phyloP scores from a whole-genome alignment of 2,888 invertebrate genomes.

The Dione vanillae region DNA sequence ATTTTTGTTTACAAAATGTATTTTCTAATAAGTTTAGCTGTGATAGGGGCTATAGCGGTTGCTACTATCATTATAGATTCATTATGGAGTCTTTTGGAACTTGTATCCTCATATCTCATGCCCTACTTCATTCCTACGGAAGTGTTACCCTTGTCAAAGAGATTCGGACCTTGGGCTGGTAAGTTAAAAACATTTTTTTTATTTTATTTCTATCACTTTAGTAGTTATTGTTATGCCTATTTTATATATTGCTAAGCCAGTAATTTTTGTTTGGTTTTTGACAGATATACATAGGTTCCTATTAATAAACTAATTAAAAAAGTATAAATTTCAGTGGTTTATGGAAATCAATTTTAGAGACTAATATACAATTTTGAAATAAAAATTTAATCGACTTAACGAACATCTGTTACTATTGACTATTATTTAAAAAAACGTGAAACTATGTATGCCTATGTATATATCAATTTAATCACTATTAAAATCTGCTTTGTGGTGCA shows the following conservation, averaged over 20 bases:
- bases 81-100: conserved; percentile 85
- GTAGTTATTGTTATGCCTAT: neutral
- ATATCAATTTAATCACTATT: too few relatives aligned
- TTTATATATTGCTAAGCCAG: too few relatives aligned
- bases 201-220: neutral
- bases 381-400: too few relatives aligned
- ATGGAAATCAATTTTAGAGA: too few relatives aligned
- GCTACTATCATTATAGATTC: conserved; percentile 82
- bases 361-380: too few relatives aligned
- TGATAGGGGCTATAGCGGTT: conserved; percentile 81
- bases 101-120: conserved; percentile 85
- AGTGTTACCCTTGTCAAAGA: conserved; percentile 84
- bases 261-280: neutral
- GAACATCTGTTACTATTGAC: too few relatives aligned
- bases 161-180: conserved; percentile 95
- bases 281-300: too few relatives aligned
- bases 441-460: too few relatives aligned
- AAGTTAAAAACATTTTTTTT: conserved; percentile 59
- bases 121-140: conserved; percentile 87
- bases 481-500: too few relatives aligned
- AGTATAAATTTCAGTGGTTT: too few relatives aligned
- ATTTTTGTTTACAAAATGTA: conserved; percentile 27
- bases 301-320: too few relatives aligned
- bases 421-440: too few relatives aligned
- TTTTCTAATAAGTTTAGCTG: conserved; percentile 57